These are phyloP conservation scores for Neoscelio sp. DNA, from an alignment of 2,888 invertebrate species.

Conservation along the genomic window DNA sequence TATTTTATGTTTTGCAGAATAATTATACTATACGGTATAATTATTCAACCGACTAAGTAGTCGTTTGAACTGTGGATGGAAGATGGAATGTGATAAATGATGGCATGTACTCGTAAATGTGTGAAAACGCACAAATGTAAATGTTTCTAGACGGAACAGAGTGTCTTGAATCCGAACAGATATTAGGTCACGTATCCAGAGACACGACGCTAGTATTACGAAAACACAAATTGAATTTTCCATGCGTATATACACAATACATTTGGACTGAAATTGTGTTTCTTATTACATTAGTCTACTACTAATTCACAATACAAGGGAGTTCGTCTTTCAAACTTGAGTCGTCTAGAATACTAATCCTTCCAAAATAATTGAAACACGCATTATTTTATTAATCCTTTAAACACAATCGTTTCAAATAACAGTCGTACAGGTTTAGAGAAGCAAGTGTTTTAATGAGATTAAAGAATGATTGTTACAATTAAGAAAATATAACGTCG, in stretches of 20 bases:
- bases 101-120: constrained; percentile 17
- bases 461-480: constrained; percentile 24
- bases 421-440: too few species aligned
- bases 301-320: constrained; percentile 63
- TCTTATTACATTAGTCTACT: constrained; percentile 68
- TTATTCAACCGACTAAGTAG: too few species aligned
- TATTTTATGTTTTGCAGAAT: too few species aligned
- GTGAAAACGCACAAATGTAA: constrained; percentile 1
- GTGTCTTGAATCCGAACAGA: constrained; percentile 37
- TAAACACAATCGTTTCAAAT: neutral
- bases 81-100: constrained; percentile 38
- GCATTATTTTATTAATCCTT: constrained; percentile 42
- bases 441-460: neutral
- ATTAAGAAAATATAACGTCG: neutral
- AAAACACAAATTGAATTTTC: constrained; percentile 76
- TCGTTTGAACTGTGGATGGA: too few species aligned
- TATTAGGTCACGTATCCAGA: constrained; percentile 75
- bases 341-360: constrained; percentile 44
- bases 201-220: constrained; percentile 62
- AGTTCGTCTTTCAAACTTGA: constrained; percentile 42
- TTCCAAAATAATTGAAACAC: constrained; percentile 42
- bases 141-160: constrained; percentile 6
- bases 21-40: neutral
- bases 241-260: constrained; percentile 60
- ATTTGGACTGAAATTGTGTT: constrained; percentile 66